Base-by-base conservation (phyloP, 2,888 invertebrate genomes). In the Eupeodes latifasciatus region DNA sequence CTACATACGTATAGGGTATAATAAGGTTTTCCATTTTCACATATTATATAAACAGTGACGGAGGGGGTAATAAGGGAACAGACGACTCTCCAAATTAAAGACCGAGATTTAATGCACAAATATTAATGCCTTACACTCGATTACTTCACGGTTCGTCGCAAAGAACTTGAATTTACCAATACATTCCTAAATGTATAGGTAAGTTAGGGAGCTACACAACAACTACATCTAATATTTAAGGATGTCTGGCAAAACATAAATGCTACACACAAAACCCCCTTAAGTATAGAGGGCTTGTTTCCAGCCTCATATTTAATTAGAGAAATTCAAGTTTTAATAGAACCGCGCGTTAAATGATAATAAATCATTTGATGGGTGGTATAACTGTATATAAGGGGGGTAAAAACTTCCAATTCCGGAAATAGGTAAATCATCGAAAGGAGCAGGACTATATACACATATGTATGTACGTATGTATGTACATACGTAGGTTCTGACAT, bases 91-190 rank as follows among this genome's bases (percentile, higher is more conserved):
- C 61, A 44, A 86, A 83, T 86, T 76, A 67, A 66, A 61, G 67
- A 61, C 61, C 51, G 61, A 80, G 80, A 81, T 85, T 78, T 85
- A 78, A 88, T 85, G 88, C 57, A 78, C 69, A 81, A 88, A 88
- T 88, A 81, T 78, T 81, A 88, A 85, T 78, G 81, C 59, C 64
- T 74, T 81, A 74, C 88, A 81, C 88, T 81, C 81, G 81, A 88
- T 88, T 81, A 85, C 81, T 74, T 77, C 59, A 66, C 53, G 69
- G 49, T n/a, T 51, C 6, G 53, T n/a, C 57, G 19, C 34, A 51
- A 36, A 62, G 27, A 40, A 5, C 40, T 4, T 7, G 40, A 4
- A 40, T 4, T 40, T 40, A 40, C 40, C 0, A 40, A 40, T 40
- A 40, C 9, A 27, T 27, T 27, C 27, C 27, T 27, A 27, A 27